Conservation (phyloP, 2,888 invertebrate species). For the Sepiola atlantica region DNA sequence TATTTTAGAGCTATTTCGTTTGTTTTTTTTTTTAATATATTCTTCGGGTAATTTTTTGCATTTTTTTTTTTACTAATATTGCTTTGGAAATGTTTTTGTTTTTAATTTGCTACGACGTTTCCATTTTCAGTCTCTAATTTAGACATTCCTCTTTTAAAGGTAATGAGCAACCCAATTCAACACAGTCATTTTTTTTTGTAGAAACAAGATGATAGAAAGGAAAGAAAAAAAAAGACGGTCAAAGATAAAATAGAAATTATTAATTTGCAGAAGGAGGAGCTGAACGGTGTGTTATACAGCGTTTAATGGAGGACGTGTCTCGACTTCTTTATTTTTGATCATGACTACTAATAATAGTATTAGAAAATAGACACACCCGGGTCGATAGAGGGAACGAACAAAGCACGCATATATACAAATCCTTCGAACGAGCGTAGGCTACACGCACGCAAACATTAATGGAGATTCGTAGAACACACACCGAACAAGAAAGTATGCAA, state of each 20-base stretch:
- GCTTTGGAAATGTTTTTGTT: neutral
- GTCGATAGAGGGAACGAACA: too few relatives aligned
- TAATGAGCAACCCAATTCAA: neutral
- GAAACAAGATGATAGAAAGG: neutral
- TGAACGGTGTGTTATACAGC: neutral
- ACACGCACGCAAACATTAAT: too few relatives aligned
- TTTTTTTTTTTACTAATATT: neutral
- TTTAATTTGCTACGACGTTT: neutral
- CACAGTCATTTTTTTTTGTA: neutral
- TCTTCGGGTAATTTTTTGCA: neutral
- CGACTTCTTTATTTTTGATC: neutral
- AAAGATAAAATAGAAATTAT: neutral
- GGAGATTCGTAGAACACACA: too few relatives aligned
- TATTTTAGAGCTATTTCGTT: neutral
- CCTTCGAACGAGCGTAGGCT: too few relatives aligned
- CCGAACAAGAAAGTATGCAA: neutral
- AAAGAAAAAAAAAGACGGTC: neutral
- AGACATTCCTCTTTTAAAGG: neutral
- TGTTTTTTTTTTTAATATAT: neutral
- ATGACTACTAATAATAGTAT: neutral
- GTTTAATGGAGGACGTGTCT: neutral
- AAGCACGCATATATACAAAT: too few relatives aligned
- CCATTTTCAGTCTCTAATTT: neutral
- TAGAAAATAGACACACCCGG: neutral
- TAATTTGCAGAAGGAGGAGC: neutral